A percentile compares a stretch with the other conserved stretches of the same genome.
Evolutionary conservation across 1,140 invertebrate species (phyloP).

Genomic region (Nasonia giraulti): DNA sequence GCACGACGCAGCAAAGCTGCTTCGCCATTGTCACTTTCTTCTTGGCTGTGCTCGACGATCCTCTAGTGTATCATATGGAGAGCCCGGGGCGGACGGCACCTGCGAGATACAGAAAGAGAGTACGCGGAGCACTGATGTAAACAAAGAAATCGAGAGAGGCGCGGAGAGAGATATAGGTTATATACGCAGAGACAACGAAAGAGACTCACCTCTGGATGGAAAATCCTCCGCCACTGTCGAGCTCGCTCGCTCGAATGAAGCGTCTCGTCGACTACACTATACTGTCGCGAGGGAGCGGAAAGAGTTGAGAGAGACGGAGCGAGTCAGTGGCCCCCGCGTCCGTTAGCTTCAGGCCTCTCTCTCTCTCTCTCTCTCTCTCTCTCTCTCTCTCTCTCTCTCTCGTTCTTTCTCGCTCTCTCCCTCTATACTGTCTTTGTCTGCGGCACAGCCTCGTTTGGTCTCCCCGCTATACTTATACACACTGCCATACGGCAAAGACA

Average conservation of each 20-base stretch:
- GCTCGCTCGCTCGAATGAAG: conserved; percentile 9
- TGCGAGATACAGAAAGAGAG: too few species aligned
- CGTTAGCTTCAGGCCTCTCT: background rate
- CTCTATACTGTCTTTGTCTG: background rate
- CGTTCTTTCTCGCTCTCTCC: background rate
- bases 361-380: background rate
- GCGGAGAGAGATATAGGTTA: background rate
- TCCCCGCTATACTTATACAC: background rate
- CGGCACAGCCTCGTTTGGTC: background rate
- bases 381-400: too few species aligned
- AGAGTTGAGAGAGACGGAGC: background rate
- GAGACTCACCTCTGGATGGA: conserved; percentile 3
- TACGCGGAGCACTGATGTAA: too few species aligned
- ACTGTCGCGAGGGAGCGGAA: background rate
- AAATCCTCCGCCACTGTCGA: conserved; percentile 14
- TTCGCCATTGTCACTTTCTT: background rate
- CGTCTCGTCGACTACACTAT: background rate
- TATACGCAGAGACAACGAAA: background rate
- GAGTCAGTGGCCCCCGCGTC: background rate
- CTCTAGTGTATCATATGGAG: too few species aligned
- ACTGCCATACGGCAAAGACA: too few species aligned
- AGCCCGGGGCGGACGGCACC: too few species aligned
- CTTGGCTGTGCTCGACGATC: background rate
- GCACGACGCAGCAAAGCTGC: background rate
- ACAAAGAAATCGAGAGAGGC: too few species aligned